These are phyloP conservation scores for Drosophila melanocephala DNA, from an alignment of 2,888 invertebrate genomes.

Conservation along the genomic window DNA sequence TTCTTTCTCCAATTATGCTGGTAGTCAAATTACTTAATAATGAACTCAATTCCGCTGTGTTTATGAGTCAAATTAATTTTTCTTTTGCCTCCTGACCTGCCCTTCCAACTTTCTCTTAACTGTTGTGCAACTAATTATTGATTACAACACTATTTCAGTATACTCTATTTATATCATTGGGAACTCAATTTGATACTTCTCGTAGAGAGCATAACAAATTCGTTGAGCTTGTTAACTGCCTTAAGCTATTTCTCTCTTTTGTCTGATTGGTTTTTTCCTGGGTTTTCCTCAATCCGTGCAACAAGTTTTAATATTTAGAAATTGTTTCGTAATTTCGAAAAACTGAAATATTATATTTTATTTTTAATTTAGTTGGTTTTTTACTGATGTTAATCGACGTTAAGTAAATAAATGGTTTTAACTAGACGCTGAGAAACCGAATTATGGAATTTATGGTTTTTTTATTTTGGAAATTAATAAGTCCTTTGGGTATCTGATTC, in stretches of 20 bases:
- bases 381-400: not conserved
- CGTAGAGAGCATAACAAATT: no score
- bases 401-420: not conserved
- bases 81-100: not conserved
- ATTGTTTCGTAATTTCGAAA: not conserved
- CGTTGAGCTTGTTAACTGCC: no score
- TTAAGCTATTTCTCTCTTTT: not conserved
- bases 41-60: not conserved
- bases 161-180: not conserved
- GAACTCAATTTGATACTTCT: not conserved
- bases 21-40: not conserved
- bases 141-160: not conserved
- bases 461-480: not conserved
- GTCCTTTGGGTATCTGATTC: not conserved
- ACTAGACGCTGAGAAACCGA: not conserved
- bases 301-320: not conserved
- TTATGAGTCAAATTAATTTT: rapidly evolving
- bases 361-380: not conserved
- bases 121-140: not conserved
- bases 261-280: not conserved
- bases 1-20: not conserved
- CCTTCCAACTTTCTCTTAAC: not conserved
- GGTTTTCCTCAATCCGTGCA: not conserved
- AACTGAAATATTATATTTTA: not conserved
- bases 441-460: not conserved